Percentiles rank a stretch among this genome's conserved stretches.
Evolutionary conservation across 1,140 invertebrate species (phyloP).

Genomic region (Periplaneta americana): DNA sequence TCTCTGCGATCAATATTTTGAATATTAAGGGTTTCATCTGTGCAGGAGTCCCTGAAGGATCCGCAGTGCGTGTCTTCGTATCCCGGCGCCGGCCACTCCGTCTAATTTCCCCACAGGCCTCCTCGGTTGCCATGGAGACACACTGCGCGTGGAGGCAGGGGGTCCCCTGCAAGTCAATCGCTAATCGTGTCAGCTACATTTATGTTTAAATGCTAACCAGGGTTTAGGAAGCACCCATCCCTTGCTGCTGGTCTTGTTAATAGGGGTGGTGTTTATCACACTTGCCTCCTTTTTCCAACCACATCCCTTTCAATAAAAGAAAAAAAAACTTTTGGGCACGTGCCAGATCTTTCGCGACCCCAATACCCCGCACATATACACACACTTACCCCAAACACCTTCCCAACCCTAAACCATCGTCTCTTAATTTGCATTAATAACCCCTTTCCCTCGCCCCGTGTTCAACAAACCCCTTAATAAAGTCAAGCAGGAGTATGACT

Average conservation of each 20-base stretch:
- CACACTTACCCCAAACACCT: background rate
- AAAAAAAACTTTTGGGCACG: background rate
- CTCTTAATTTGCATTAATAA: background rate
- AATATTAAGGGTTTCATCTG: no score
- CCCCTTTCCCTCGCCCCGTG: background rate
- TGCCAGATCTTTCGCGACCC: background rate
- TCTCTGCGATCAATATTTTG: no score
- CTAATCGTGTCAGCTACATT: no score
- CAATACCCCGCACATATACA: background rate
- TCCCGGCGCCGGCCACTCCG: no score
- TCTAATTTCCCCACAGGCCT: no score
- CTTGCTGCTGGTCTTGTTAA: background rate
- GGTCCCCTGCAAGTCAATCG: no score
- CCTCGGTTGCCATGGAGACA: no score
- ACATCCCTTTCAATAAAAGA: background rate
- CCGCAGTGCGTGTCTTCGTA: no score
- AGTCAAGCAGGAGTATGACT: background rate
- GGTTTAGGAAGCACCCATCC: background rate
- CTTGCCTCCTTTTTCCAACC: background rate
- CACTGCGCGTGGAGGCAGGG: no score
- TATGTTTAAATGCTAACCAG: no score
- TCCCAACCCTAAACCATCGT: no score
- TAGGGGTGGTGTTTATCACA: background rate
- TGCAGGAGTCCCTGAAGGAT: no score
- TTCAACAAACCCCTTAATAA: background rate